Evolutionary conservation across 2,888 invertebrate species (phyloP).

Genomic region (Drosophila neutralis): DNA sequence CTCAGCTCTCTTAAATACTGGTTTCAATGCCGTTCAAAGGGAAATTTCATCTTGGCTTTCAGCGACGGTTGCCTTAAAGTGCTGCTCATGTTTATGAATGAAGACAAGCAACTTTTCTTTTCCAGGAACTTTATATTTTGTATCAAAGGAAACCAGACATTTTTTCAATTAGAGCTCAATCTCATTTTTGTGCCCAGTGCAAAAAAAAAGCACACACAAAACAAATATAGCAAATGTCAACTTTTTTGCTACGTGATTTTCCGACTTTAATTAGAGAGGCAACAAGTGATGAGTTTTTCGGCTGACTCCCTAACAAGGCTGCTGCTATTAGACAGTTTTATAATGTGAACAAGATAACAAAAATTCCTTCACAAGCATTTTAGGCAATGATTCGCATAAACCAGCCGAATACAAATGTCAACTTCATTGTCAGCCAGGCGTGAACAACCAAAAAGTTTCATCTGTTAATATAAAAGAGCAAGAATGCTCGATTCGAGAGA

Average conservation of each 20-base stretch:
- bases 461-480: slow-evolving; percentile 14
- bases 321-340: not conserved
- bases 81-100: slow-evolving; percentile 11
- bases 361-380: slow-evolving; percentile 25
- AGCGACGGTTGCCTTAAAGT: not conserved
- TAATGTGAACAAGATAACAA: not conserved
- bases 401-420: slow-evolving; percentile 12
- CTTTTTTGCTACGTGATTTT: slow-evolving; percentile 24
- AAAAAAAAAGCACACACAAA: not conserved
- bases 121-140: not conserved
- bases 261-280: slow-evolving; percentile 27
- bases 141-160: not conserved
- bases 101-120: not conserved
- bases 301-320: not conserved
- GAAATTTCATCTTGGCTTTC: slow-evolving; percentile 16
- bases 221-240: not conserved
- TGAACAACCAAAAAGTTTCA: slow-evolving; percentile 13
- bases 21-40: slow-evolving; percentile 11
- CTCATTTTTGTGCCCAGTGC: not conserved
- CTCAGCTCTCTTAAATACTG: slow-evolving; percentile 53
- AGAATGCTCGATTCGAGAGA: not conserved
- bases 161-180: slow-evolving; percentile 15
- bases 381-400: slow-evolving; percentile 11
- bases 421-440: slow-evolving; percentile 18
- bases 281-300: slow-evolving; percentile 38